Conservation (phyloP, 1,140 invertebrate species). For the Daktulosphaira vitifoliae region DNA sequence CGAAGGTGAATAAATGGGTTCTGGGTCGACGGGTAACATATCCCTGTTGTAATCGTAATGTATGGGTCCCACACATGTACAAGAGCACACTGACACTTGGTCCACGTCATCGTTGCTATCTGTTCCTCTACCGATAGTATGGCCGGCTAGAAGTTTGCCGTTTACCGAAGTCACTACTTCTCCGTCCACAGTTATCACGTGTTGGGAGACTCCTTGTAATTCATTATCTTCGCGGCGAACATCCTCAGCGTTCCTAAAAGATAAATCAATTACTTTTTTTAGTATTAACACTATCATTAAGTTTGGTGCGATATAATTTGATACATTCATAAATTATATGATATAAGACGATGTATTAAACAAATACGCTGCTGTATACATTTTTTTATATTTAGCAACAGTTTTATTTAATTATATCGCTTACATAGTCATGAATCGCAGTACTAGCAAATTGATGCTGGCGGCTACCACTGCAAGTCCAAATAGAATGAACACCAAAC, state of each 20-base stretch:
- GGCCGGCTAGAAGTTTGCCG: slow-evolving; percentile 53
- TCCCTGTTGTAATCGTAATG: slow-evolving; percentile 40
- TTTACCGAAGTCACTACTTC: slow-evolving; percentile 62
- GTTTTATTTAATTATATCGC: too few species aligned
- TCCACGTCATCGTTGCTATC: slow-evolving; percentile 46
- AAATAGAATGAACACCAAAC: slow-evolving; percentile 95
- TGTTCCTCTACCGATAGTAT: slow-evolving; percentile 40
- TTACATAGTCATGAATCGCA: slow-evolving; percentile 96
- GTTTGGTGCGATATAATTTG: background rate
- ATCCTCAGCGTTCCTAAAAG: slow-evolving; percentile 44
- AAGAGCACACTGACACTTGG: slow-evolving; percentile 60
- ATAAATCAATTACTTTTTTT: slow-evolving; percentile 20
- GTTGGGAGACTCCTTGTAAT: slow-evolving; percentile 55
- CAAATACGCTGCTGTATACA: background rate
- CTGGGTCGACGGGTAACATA: background rate
- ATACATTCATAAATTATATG: background rate
- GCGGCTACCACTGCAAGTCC: slow-evolving; percentile 96
- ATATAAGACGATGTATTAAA: background rate
- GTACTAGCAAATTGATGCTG: slow-evolving; percentile 93
- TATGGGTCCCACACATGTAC: slow-evolving; percentile 51
- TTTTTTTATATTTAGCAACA: too few species aligned
- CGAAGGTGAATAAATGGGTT: too few species aligned
- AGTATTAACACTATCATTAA: background rate
- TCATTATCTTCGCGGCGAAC: slow-evolving; percentile 60
- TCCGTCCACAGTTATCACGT: slow-evolving; percentile 69